phyloP scores from a whole-genome alignment of 2,113 vertebrate species.

The Lasiurus borealis region DNA sequence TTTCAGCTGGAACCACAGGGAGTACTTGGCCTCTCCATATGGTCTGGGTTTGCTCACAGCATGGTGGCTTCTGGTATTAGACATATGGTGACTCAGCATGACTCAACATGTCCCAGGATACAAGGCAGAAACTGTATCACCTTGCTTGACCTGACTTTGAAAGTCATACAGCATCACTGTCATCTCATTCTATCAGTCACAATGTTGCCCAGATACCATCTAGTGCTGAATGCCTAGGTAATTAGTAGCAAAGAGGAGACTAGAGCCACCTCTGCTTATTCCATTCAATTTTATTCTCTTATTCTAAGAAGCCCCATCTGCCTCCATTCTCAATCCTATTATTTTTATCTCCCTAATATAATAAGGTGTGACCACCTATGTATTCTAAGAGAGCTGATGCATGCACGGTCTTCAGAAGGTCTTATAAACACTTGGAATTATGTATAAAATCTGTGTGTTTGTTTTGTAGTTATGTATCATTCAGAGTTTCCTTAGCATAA shows the following conservation, averaged over 20 bases:
- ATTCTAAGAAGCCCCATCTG: not conserved
- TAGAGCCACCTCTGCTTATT: not conserved
- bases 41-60: not conserved
- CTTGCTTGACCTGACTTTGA: not conserved
- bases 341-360: not conserved
- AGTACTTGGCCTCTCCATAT: not conserved
- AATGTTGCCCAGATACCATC: not conserved
- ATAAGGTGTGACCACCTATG: not conserved
- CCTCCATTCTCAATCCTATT: not conserved
- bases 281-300: not conserved
- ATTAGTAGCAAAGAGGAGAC: not conserved
- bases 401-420: not conserved
- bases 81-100: not conserved
- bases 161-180: not conserved
- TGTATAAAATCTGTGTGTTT: not conserved
- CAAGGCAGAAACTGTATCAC: not conserved
- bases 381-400: constrained; percentile 10
- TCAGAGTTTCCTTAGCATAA: constrained; percentile 7
- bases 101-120: not conserved
- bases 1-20: not conserved
- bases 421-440: not conserved
- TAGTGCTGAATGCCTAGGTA: not conserved
- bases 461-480: not conserved
- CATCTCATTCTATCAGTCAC: not conserved
- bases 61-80: not conserved